These are phyloP conservation scores for Nyctalus aviator DNA, from an alignment of 2,797 vertebrate genomes.

Conservation along the genomic window DNA sequence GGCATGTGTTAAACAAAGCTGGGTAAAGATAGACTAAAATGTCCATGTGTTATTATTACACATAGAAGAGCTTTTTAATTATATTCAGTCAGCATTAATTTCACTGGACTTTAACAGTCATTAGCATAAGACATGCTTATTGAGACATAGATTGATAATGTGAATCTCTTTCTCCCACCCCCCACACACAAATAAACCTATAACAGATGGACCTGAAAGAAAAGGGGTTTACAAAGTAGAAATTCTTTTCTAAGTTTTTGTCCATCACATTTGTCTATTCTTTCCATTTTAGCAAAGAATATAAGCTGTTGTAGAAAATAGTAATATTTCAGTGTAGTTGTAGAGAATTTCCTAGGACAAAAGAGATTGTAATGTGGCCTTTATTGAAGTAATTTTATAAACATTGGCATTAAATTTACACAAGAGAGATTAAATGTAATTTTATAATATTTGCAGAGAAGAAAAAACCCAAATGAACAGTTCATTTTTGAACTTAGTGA, in stretches of 20 bases:
- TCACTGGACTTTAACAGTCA: neutral
- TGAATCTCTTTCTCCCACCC: neutral
- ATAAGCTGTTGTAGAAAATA: slow-evolving; percentile 7
- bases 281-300: slow-evolving; percentile 12
- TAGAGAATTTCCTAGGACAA: slow-evolving; percentile 46
- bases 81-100: slow-evolving; percentile 26
- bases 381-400: slow-evolving; percentile 60
- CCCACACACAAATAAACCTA: neutral
- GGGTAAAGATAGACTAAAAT: slow-evolving; percentile 36
- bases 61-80: neutral
- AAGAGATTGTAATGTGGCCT: slow-evolving; percentile 26
- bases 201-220: slow-evolving; percentile 13
- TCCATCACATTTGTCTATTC: slow-evolving; percentile 20
- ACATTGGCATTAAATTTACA: slow-evolving; percentile 4
- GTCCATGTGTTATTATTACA: neutral
- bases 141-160: slow-evolving; percentile 40
- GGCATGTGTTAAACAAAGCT: slow-evolving; percentile 28
- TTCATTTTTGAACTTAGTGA: slow-evolving; percentile 36
- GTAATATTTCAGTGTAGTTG: slow-evolving; percentile 4
- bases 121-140: slow-evolving; percentile 56
- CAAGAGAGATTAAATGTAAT: slow-evolving; percentile 35
- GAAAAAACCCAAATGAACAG: slow-evolving; percentile 59
- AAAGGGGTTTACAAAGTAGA: slow-evolving; percentile 3
- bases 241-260: slow-evolving; percentile 27
- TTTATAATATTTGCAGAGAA: slow-evolving; percentile 56